Percentiles rank a stretch among this genome's conserved stretches.
phyloP scores from a whole-genome alignment of 2,797 vertebrate species.

The Aulostomus chinensis region DNA sequence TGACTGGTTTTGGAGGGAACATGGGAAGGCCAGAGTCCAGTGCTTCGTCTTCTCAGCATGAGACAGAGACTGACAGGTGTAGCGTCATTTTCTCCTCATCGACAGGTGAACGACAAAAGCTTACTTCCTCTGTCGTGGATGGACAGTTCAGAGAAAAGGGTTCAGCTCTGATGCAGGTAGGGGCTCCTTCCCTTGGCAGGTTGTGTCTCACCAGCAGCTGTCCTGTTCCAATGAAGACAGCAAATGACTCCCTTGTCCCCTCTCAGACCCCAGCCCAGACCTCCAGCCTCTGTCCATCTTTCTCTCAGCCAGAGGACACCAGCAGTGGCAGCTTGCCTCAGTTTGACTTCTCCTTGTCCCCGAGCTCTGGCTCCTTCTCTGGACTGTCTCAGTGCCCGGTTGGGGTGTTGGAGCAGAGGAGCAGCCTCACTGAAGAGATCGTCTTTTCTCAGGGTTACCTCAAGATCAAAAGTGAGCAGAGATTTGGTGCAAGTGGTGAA shows the following conservation, averaged over 20 bases:
- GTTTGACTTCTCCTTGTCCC: conserved; percentile 90
- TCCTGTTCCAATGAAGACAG: conserved; percentile 89
- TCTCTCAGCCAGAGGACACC: conserved; percentile 87
- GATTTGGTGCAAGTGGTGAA: conserved; percentile 83
- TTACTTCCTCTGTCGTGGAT: too few species aligned
- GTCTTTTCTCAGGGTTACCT: conserved; percentile 85
- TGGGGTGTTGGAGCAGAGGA: conserved; percentile 79
- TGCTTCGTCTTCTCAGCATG: conserved; percentile 85
- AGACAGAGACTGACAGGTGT: conserved; percentile 88
- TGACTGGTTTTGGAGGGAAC: conserved; percentile 79
- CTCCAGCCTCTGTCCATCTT: conserved; percentile 90
- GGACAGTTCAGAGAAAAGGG: conserved; percentile 83
- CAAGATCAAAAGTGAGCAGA: conserved; percentile 92
- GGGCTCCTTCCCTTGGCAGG: conserved; percentile 72
- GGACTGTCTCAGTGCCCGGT: conserved; percentile 85
- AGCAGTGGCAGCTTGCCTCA: conserved; percentile 89
- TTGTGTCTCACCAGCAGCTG: conserved; percentile 87
- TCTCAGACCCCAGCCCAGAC: conserved; percentile 88
- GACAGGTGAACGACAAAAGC: conserved; percentile 83
- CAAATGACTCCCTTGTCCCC: conserved; percentile 85
- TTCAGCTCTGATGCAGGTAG: conserved; percentile 52
- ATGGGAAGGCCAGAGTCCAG: conserved; percentile 79
- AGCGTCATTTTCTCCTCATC: conserved; percentile 91
- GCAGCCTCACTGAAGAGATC: conserved; percentile 73
- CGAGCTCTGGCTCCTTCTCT: conserved; percentile 81